A percentile compares a stretch with the other conserved stretches of the same genome.
phyloP scores from a whole-genome alignment of 1,140 invertebrate genomes.

The Cyclargus thomasi region DNA sequence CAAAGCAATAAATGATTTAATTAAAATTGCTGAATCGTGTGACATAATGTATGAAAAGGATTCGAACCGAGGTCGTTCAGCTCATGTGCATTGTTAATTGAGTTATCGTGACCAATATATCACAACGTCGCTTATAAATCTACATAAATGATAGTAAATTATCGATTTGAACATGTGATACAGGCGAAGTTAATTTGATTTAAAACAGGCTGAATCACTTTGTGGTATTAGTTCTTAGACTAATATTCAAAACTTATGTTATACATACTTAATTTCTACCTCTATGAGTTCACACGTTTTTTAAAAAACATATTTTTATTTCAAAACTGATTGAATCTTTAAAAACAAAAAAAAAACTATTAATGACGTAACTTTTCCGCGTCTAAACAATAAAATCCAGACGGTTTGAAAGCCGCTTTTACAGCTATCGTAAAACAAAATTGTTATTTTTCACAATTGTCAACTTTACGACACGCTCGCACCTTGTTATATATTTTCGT shows the following conservation, averaged over 20 bases:
- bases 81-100: neutral
- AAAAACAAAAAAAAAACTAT: too few species aligned
- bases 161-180: neutral
- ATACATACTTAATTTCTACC: too few species aligned
- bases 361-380: too few species aligned
- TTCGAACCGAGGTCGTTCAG: neutral
- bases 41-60: neutral
- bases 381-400: neutral
- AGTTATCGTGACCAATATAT: slow-evolving; percentile 1
- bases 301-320: too few species aligned
- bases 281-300: too few species aligned
- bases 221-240: too few species aligned
- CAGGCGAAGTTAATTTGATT: neutral
- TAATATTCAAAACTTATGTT: too few species aligned
- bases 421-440: neutral
- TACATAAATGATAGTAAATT: neutral
- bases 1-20: too few species aligned
- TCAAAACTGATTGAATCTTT: too few species aligned
- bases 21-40: neutral
- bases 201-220: neutral
- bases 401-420: neutral
- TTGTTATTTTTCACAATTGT: neutral
- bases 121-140: neutral
- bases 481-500: neutral
- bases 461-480: neutral